Evolutionary conservation across 2,888 invertebrate genomes (phyloP).

Genomic region (Ennomos erosarius): DNA sequence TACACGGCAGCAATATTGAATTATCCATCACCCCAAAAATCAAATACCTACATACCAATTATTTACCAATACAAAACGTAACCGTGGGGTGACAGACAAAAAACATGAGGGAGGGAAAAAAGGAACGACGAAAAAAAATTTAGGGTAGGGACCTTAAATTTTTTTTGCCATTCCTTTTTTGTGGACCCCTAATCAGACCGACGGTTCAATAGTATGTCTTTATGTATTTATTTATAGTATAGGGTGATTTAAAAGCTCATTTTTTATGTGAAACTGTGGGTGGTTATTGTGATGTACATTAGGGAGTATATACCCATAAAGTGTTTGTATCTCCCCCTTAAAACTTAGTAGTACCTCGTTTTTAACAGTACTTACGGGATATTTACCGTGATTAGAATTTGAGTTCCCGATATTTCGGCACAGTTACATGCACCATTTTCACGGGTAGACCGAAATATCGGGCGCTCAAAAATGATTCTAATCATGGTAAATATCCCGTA

Average conservation of each 20-base stretch:
- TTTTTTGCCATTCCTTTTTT: conserved; percentile 55
- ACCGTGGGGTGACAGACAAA: conserved; percentile 67
- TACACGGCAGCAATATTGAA: too few relatives aligned
- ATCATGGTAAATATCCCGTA: too few relatives aligned
- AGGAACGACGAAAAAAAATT: too few relatives aligned
- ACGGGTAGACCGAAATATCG: too few relatives aligned
- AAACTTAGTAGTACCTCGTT: too few relatives aligned
- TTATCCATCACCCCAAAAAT: conserved; percentile 56
- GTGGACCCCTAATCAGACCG: conserved; percentile 59
- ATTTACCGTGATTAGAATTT: too few relatives aligned
- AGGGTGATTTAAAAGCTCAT: conserved; percentile 41
- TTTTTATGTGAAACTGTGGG: conserved; percentile 25
- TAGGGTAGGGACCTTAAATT: too few relatives aligned
- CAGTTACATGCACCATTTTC: too few relatives aligned
- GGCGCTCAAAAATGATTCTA: too few relatives aligned
- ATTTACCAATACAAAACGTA: conserved; percentile 69
- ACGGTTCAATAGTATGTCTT: conserved; percentile 60
- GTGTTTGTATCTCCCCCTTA: too few relatives aligned
- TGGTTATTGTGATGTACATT: conserved; percentile 8
- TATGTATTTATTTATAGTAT: conserved; percentile 67
- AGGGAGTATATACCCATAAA: not conserved
- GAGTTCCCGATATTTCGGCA: too few relatives aligned
- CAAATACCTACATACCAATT: conserved; percentile 71
- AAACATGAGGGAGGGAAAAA: conserved; percentile 65
- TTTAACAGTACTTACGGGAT: too few relatives aligned